Evolutionary conservation across 2,888 invertebrate species (phyloP), one percentile per base, ranked within the genome.

Genomic region (Sinohyriopsis cumingii): DNA sequence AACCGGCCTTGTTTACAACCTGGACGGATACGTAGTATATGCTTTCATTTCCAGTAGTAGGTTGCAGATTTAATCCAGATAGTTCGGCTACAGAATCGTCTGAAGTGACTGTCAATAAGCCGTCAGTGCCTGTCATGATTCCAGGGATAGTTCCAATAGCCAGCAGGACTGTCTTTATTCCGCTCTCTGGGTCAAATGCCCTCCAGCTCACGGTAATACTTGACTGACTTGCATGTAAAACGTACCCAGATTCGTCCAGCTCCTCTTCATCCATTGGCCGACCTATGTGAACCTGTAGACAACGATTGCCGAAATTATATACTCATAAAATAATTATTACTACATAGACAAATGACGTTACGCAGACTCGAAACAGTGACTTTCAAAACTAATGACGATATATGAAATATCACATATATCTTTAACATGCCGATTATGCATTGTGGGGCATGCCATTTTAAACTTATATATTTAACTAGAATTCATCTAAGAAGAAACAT

Each of bases 151-250:
- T 75, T 15, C 82, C 80, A 28, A 81, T 69, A 12, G 78, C 83
- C 45, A 84, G 67, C 25, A 68, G 62, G 20, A 67, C 75, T 15
- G 65, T 63, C 12, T 59, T 55, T 15, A 83, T 77, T 19, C 82
- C 81, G 59, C 84, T 84, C 63, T 84, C 77, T 18, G 75, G 68
- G 61, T 84, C 84, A n/a, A 69, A 55, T 0, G 70, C 77, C 6
- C 63, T 63, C 81, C 82, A 82, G 53, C 78, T 78, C 5, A 81
- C 71, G 53, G 76, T 71, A 20, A 84, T 72, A 1, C 73, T 68
- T 56, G 76, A 66, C n/a, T 75, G 79, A 59, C 81, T 80, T 59
- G 74, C 73, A 63, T 83, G 82, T 54, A 80, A 57, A 15, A 82
- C 76, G 28, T 72, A 64, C 1, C 72, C 69, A 5, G 72, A 28